A percentile compares a stretch with the other conserved stretches of the same genome.
phyloP scores from a whole-genome alignment of 2,888 invertebrate genomes.

The Isotomurus palustris region DNA sequence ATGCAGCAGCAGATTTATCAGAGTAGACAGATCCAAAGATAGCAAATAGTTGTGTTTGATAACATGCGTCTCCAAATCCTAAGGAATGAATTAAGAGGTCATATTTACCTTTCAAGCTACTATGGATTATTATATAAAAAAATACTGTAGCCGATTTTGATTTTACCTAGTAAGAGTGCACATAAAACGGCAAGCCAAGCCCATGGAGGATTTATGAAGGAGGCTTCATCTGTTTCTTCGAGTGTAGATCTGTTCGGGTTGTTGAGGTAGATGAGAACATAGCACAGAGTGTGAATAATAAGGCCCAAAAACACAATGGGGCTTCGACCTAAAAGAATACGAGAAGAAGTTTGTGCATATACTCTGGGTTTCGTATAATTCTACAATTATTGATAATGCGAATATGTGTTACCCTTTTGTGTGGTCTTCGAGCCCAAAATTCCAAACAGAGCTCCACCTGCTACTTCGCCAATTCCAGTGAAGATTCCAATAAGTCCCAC shows the following conservation, averaged over 20 bases:
- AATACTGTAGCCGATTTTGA: too few relatives aligned
- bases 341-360: too few relatives aligned
- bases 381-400: not conserved
- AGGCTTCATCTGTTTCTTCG: constrained; percentile 56
- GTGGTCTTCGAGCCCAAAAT: constrained; percentile 80
- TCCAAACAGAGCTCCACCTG: constrained; percentile 83
- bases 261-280: constrained; percentile 81
- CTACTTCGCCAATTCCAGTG: constrained; percentile 89
- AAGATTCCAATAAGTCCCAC: constrained; percentile 83
- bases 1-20: constrained; percentile 88
- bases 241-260: constrained; percentile 78
- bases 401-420: constrained; percentile 48
- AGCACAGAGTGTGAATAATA: constrained; percentile 72
- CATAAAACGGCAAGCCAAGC: constrained; percentile 67
- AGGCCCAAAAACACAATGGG: constrained; percentile 86
- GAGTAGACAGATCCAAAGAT: constrained; percentile 83
- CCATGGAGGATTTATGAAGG: constrained; percentile 31
- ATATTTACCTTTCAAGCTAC: too few relatives aligned
- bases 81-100: not conserved
- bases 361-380: not conserved
- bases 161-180: constrained; percentile 75
- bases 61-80: constrained; percentile 89
- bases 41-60: constrained; percentile 92
- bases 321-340: constrained; percentile 59
- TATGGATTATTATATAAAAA: too few relatives aligned